Base-by-base conservation (phyloP, 37 sponge, comb jelly and placozoan genomes). In the Haliclona indistincta region DNA sequence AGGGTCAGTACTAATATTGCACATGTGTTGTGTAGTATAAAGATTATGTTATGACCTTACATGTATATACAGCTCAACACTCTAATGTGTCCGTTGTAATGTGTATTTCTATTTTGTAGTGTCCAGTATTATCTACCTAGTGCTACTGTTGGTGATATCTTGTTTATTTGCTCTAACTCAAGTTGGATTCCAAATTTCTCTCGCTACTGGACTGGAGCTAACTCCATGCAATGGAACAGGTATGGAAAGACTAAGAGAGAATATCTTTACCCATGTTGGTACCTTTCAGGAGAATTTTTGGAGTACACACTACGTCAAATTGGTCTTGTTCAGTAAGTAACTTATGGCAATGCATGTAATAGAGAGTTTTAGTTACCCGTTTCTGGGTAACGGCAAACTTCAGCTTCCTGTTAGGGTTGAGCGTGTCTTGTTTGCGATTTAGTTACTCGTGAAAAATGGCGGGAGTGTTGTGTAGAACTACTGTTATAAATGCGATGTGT, bases 141-240 rank as follows among this genome's bases (percentile, higher is more conserved):
- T 35, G 33, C 3, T 90, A 0, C 26, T 81, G 35, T 28, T 79
- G 13, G 51, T 79, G 4, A 15, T 77, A 35, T 87, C 88, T 15
- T 11, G 25, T 0, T 38, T 84, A 20, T 81, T 55, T 17, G 15
- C 71, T n/a, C 49, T 93, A 52, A 78, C 40, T 8, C 93, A 93
- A 56, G 63, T 54, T 11, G 38, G 80, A 37, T 93, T 88, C 70
- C 93, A 93, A 44, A 65, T 93, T 66, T 43, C 64, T 20, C 52
- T 88, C 13, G 68, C 45, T 3, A 84, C 78, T 54, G 64, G 67
- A 26, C 25, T 58, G 13, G n/a, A 8, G 22, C 25, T 58, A n/a
- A 26, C 6, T 25, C n/a, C 60, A 58, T 58, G 60, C n/a, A 6
- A 58, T n/a, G 76, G 82, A 34, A 8, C 44, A 11, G 6, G 22